Evolutionary conservation across 1,140 invertebrate species (phyloP).

Genomic region (Macrotrachela quadricornifera): DNA sequence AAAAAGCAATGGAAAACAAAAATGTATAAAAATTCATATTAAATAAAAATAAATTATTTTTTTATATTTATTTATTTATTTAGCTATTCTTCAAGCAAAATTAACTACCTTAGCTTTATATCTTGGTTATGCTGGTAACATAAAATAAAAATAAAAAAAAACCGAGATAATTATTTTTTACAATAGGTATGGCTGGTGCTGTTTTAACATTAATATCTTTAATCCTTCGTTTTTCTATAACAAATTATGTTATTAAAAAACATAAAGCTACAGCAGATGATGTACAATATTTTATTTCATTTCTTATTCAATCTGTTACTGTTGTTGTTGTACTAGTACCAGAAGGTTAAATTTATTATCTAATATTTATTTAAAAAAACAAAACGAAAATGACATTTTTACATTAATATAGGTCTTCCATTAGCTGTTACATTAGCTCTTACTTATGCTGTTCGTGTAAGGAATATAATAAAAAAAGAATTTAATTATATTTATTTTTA

Average conservation of each 20-base stretch:
- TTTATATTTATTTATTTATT: no score
- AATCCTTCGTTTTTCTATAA: not conserved
- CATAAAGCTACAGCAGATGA: not conserved
- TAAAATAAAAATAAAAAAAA: no score
- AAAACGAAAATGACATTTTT: no score
- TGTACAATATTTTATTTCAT: not conserved
- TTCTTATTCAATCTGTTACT: not conserved
- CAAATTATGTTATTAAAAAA: not conserved
- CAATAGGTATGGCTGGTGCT: not conserved
- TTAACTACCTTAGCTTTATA: conserved; percentile 92
- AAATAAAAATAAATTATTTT: no score
- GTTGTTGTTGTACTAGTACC: not conserved
- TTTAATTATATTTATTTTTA: no score
- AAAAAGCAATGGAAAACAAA: no score
- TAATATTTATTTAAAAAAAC: no score
- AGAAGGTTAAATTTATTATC: no score
- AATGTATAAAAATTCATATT: no score
- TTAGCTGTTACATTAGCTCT: conserved; percentile 38
- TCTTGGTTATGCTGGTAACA: conserved; percentile 77
- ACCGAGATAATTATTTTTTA: no score
- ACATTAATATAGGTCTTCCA: no score
- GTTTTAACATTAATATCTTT: not conserved
- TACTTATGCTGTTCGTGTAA: conserved; percentile 96
- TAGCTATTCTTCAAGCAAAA: conserved; percentile 86
- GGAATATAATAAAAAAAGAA: no score